Percentiles rank a stretch among this genome's conserved stretches.
phyloP scores from a whole-genome alignment of 35 echinoderm and acorn worm genomes.

The Apostichopus californicus region DNA sequence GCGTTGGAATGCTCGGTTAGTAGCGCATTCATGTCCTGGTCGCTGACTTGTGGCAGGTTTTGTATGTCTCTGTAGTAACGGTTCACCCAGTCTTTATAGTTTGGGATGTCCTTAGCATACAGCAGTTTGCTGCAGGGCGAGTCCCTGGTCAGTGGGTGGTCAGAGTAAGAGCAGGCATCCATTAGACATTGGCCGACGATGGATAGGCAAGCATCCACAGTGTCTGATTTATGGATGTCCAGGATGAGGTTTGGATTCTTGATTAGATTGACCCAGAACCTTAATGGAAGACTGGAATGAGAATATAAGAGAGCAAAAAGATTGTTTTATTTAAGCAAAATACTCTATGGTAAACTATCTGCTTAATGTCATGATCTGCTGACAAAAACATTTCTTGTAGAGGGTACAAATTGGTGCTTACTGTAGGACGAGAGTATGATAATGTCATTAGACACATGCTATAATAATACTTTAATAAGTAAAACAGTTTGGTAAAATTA shows the following conservation, averaged over 20 bases:
- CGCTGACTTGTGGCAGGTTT: conserved; percentile 73
- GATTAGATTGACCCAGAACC: conserved; percentile 98
- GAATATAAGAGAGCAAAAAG: not conserved
- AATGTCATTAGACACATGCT: no score
- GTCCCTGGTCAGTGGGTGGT: conserved; percentile 82
- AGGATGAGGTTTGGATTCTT: conserved; percentile 98
- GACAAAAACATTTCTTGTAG: no score
- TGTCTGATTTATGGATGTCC: conserved; percentile 95
- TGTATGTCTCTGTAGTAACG: conserved; percentile 91
- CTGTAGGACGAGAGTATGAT: no score
- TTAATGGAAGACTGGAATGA: conserved; percentile 82
- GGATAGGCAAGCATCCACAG: conserved; percentile 95
- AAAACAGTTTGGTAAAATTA: no score
- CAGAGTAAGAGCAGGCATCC: conserved; percentile 93
- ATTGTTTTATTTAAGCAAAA: no score
- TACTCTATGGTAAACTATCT: no score
- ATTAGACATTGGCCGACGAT: conserved; percentile 93
- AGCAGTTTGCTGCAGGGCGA: conserved; percentile 97
- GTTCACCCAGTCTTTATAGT: conserved; percentile 83
- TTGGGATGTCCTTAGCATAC: conserved; percentile 98
- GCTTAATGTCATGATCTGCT: no score
- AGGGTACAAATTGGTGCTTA: no score
- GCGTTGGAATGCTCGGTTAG: conserved; percentile 83
- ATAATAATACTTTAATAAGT: no score
- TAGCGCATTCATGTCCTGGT: conserved; percentile 95